These are phyloP conservation scores for Drosophila melanica DNA, from an alignment of 1,140 invertebrate species.

Conservation along the genomic window DNA sequence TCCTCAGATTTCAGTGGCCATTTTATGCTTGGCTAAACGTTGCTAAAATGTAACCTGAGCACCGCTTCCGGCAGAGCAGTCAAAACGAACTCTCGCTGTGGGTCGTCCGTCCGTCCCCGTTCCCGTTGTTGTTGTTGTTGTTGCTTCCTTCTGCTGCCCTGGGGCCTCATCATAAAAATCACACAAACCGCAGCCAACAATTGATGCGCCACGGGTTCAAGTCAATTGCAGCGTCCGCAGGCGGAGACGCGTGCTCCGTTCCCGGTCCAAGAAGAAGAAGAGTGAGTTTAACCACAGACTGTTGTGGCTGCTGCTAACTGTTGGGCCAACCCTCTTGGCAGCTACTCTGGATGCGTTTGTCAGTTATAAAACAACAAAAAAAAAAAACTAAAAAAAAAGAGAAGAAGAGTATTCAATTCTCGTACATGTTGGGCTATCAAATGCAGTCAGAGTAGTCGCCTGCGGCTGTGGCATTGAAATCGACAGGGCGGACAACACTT, in stretches of 20 bases:
- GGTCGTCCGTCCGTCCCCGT: background rate
- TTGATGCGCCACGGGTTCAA: constrained; percentile 77
- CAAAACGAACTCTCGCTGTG: constrained; percentile 48
- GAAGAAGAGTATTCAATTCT: constrained; percentile 22
- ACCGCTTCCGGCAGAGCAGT: constrained; percentile 73
- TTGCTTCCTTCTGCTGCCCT: constrained; percentile 31
- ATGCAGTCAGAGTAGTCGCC: constrained; percentile 36
- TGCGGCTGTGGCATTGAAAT: constrained; percentile 65
- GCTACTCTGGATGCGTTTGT: constrained; percentile 57
- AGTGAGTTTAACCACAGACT: constrained; percentile 55
- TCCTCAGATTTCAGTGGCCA: constrained; percentile 53
- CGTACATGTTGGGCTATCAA: constrained; percentile 56
- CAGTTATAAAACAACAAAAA: constrained; percentile 49
- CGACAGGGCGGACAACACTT: constrained; percentile 66
- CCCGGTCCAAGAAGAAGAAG: too few relatives aligned
- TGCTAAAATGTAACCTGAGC: constrained; percentile 75
- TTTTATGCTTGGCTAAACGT: constrained; percentile 73
- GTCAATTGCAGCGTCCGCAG: constrained; percentile 73
- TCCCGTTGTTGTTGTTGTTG: background rate
- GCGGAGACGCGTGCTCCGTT: constrained; percentile 38
- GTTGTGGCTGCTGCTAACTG: too few relatives aligned
- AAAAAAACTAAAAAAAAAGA: constrained; percentile 19
- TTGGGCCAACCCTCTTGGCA: constrained; percentile 11
- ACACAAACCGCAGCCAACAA: constrained; percentile 69
- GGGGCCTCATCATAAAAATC: constrained; percentile 77